Base-by-base conservation (phyloP, 1,140 invertebrate species). In the Palaemon carinicauda region DNA sequence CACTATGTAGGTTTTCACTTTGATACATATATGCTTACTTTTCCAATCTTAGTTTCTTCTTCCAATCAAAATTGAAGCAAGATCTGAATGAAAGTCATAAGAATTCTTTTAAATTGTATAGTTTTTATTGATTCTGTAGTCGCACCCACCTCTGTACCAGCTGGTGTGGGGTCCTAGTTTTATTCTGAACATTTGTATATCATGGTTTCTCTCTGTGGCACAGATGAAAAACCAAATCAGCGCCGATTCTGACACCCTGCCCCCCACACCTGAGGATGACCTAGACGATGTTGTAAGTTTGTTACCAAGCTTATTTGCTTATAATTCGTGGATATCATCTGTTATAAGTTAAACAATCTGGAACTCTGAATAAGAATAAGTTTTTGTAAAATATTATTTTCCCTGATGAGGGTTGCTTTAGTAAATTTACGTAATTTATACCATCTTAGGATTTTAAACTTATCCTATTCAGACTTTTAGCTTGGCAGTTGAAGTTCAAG, bases 171-270 rank as follows among this genome's bases (percentile, higher is more conserved):
- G 80, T 14, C 56, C 56, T 24, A 79, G 41, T 85, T 29, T 69
- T 69, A 53, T 74, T 69, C 54, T 85, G 56, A 83, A 54, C 82
- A 65, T 52, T 56, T 50, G 79, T 78, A 79, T 69, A 53, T 52
- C 50, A 29, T n/a, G 60, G 19, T 78, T 53, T 80, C 56, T 71
- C 80, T 81, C 80, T 81, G 33, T 52, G 41, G 56, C 80, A 69
- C 82, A 85, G 82, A 85, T 85, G 82, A 85, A 85, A 85, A 79
- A 29, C 82, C 51, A 83, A 83, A 83, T 10, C 82, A 83, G n/a
- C 82, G 75, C 75, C 19, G 82, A 85, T 29, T 31, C 74, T 79
- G 75, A 78, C 73, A 60, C 82, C 77, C 82, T 85, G 21, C 74
- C 82, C 60, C 82, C 82, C 41, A 85, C 82, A 60, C 75, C 82